Evolutionary conservation across 2,888 invertebrate genomes (phyloP).

Genomic region (Sphinx pinastri): DNA sequence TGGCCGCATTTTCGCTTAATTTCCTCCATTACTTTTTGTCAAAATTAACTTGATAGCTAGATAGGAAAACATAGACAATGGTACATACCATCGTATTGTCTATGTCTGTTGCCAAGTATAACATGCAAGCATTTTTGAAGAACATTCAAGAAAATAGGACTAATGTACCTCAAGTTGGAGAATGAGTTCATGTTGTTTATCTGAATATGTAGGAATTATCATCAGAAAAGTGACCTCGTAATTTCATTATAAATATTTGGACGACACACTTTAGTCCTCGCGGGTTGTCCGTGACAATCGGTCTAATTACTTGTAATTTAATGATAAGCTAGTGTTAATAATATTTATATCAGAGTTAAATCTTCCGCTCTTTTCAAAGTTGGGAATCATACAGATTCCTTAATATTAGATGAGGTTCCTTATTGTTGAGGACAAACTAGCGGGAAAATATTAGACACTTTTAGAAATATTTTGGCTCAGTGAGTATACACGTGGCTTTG

Average conservation of each 20-base stretch:
- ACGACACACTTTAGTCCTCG: background rate
- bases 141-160: no score
- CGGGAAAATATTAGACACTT: background rate
- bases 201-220: no score
- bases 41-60: no score
- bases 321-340: background rate
- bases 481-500: background rate
- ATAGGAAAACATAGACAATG: no score
- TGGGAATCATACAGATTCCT: background rate
- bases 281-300: background rate
- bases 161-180: no score
- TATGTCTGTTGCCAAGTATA: no score
- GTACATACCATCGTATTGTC: no score
- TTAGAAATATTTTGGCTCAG: background rate
- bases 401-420: background rate
- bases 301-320: background rate
- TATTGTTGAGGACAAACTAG: background rate
- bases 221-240: no score
- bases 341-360: background rate
- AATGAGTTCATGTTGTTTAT: no score
- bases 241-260: background rate
- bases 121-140: no score
- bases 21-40: no score
- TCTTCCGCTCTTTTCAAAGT: slow-evolving; percentile 12
- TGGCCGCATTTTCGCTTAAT: no score